These are phyloP conservation scores for Digitonthophagus gazella DNA, from an alignment of 2,888 invertebrate genomes.

Conservation along the genomic window DNA sequence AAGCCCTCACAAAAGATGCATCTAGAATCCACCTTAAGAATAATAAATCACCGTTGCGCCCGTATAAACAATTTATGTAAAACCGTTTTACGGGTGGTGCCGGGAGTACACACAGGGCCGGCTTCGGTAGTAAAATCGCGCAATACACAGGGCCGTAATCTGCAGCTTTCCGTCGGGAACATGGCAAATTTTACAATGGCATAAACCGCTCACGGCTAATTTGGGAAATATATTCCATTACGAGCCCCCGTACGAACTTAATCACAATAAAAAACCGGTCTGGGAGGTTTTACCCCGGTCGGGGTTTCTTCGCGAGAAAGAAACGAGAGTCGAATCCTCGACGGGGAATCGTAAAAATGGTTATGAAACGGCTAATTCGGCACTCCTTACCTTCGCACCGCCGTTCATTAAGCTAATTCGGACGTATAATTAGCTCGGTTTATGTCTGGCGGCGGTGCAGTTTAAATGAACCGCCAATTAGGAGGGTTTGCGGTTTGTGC, in stretches of 20 bases:
- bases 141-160: background rate
- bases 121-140: background rate
- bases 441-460: background rate
- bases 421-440: background rate
- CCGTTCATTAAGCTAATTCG: background rate
- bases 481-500: background rate
- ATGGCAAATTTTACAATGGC: slow-evolving; percentile 12
- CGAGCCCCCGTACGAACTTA: slow-evolving; percentile 4
- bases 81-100: slow-evolving; percentile 10
- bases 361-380: slow-evolving; percentile 1
- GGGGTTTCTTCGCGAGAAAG: background rate
- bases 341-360: slow-evolving; percentile 7
- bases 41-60: slow-evolving; percentile 10
- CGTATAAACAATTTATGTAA: slow-evolving; percentile 14
- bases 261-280: slow-evolving; percentile 12
- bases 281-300: background rate
- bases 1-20: background rate
- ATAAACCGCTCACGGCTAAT: slow-evolving; percentile 9
- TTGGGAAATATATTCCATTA: slow-evolving; percentile 15
- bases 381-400: background rate
- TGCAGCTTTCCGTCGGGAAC: background rate
- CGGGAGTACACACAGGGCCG: slow-evolving; percentile 10
- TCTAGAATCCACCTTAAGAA: background rate
- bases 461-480: background rate
- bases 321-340: background rate